Evolutionary conservation across 1,140 invertebrate genomes (phyloP).

Genomic region (Doryteuthis pealeii): DNA sequence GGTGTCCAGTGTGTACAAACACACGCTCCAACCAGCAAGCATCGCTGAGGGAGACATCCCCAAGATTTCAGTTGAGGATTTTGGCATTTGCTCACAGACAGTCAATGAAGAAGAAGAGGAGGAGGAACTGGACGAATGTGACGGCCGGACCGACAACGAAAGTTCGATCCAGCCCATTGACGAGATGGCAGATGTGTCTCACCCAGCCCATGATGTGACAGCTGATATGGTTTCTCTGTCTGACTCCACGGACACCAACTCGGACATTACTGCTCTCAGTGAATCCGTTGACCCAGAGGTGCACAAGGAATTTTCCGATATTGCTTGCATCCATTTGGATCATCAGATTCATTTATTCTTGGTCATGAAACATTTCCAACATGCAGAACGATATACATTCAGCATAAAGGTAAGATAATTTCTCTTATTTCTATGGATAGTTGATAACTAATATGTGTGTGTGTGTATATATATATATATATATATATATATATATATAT

Average conservation of each 20-base stretch:
- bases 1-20: slow-evolving; percentile 54
- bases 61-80: background rate
- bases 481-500: too few species aligned
- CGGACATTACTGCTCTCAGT: slow-evolving; percentile 3
- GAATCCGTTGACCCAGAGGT: background rate
- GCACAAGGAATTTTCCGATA: background rate
- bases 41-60: slow-evolving; percentile 13
- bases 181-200: background rate
- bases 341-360: slow-evolving; percentile 4
- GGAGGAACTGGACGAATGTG: background rate
- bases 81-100: background rate
- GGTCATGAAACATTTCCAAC: slow-evolving; percentile 5
- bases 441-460: too few species aligned
- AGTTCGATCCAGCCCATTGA: background rate
- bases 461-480: too few species aligned
- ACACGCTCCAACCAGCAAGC: slow-evolving; percentile 27
- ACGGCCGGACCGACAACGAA: background rate
- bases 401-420: background rate
- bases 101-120: background rate
- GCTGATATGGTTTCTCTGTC: background rate
- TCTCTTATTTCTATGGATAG: too few species aligned
- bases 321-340: background rate
- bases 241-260: slow-evolving; percentile 6
- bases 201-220: background rate
- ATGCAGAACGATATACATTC: background rate